These are phyloP conservation scores for Dolichomitus sp. DNA, from an alignment of 2,888 invertebrate genomes.

Conservation along the genomic window DNA sequence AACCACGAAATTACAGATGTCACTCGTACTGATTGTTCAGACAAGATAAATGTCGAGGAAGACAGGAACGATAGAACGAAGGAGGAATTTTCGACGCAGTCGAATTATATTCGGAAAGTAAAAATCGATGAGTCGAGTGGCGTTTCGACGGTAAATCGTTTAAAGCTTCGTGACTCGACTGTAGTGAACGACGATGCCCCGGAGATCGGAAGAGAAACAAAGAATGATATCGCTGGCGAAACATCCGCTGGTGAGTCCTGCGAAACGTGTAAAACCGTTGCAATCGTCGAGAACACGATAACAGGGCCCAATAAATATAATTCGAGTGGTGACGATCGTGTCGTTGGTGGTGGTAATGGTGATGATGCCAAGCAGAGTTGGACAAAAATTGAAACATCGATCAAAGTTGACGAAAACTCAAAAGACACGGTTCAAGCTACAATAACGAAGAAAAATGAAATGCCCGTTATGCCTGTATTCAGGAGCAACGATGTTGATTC, in stretches of 20 bases:
- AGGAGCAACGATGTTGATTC: conserved; percentile 20
- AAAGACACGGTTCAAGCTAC: conserved; percentile 8
- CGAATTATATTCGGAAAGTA: conserved; percentile 13
- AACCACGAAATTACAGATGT: neutral
- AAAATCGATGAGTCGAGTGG: conserved; percentile 33
- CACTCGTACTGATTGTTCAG: neutral
- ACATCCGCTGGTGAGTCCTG: conserved; percentile 16
- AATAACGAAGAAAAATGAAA: conserved; percentile 24
- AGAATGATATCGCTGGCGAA: conserved; percentile 19
- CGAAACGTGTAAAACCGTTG: conserved; percentile 34
- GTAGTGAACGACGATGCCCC: neutral
- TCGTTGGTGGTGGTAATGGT: neutral
- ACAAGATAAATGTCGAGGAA: neutral
- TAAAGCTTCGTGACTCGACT: conserved; percentile 41
- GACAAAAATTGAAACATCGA: conserved; percentile 19
- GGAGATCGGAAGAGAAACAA: neutral
- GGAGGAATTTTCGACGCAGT: neutral
- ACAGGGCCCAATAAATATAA: neutral
- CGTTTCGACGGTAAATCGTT: conserved; percentile 39
- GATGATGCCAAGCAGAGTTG: neutral
- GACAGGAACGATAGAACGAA: conserved; percentile 1
- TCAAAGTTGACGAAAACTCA: neutral
- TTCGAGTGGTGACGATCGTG: neutral
- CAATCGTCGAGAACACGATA: neutral
- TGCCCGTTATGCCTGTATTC: conserved; percentile 10